These are phyloP conservation scores for fruit fly (Drosophila melanogaster) DNA, from an alignment of 1,140 invertebrate genomes.

Conservation along the genomic window DNA sequence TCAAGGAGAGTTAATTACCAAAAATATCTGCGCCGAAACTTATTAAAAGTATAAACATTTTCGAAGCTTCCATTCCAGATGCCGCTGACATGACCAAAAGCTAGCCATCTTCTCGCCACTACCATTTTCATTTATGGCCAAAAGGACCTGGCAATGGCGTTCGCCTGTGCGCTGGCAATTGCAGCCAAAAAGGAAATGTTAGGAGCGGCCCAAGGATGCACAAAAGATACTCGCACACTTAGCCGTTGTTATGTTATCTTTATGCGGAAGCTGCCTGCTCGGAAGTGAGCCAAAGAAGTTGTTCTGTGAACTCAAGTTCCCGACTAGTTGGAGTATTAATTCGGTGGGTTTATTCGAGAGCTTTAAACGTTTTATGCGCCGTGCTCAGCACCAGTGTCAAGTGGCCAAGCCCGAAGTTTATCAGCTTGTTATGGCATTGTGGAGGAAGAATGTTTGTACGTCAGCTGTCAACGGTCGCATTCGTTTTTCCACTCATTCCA, in stretches of 20 bases:
- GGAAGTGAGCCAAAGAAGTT: conserved; percentile 72
- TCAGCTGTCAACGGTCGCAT: conserved; percentile 58
- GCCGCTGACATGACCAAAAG: neutral
- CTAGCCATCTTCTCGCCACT: neutral
- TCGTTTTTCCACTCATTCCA: conserved; percentile 10
- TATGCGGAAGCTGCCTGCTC: conserved; percentile 62
- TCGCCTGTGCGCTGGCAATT: conserved; percentile 42
- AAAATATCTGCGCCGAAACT: too few species aligned
- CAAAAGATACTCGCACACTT: conserved; percentile 38
- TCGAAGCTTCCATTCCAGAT: too few species aligned
- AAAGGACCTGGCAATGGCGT: conserved; percentile 25
- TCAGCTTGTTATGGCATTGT: conserved; percentile 32
- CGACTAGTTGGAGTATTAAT: conserved; percentile 49
- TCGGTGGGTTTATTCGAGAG: conserved; percentile 34
- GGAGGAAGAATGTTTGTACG: conserved; percentile 26
- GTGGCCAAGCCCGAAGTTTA: conserved; percentile 49
- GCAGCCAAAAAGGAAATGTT: conserved; percentile 47
- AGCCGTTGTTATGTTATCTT: conserved; percentile 64
- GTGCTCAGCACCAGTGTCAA: conserved; percentile 20
- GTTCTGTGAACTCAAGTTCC: conserved; percentile 41
- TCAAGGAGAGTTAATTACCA: too few species aligned
- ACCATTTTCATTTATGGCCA: conserved; percentile 25
- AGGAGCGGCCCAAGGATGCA: conserved; percentile 53
- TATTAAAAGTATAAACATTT: too few species aligned
- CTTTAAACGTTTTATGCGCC: conserved; percentile 62